Evolutionary conservation across 2,888 invertebrate genomes (phyloP), one percentile per base, ranked within the genome.

Genomic region (Heliconius erato): DNA sequence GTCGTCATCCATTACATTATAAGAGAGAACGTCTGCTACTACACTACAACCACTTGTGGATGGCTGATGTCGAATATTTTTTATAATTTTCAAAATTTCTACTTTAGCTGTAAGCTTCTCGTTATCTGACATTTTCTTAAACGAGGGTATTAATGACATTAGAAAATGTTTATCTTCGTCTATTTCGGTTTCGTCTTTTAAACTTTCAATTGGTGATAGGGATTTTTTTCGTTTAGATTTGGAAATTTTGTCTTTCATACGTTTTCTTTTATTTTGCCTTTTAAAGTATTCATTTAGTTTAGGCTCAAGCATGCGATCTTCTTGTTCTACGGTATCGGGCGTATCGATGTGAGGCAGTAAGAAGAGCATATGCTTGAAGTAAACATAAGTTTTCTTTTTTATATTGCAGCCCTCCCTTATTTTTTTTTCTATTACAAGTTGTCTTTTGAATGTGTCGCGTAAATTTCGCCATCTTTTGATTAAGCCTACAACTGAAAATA

Each of bases 131-230:
- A 91, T 91, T 40, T 87, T 88, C 83, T 88, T 89, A 65, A 91
- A 88, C 1, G 91, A 90, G 5, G 91, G 90, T 74, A 91, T 85
- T 7, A 91, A 86, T 2, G 91, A 91, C 85, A 91, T 86, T 2
- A 91, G 87, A 82, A 91, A 91, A 84, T 90, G 90, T 44, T 86
- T 88, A 82, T 91, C 91, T 82, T 91, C 91, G 80, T 91, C 91
- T 67, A 78, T 78, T 35, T 40, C 76, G 32, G 89, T 86, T 12
- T 83, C 82, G 2, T 84, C 82, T 49, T 69, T 68, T 32, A 28
- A 63, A 7, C 49, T 40, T 23, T 71, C 79, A 23, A 44, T 76
- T 12, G 77, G 40, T 3, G 72, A 28, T 7, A 26, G 2, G 3
- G 7, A 1, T 26, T 16, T 72, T 26, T 77, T 49, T 7, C 26